Conservation (phyloP, 2,113 vertebrate species). For the Malurus alboscapulatus region DNA sequence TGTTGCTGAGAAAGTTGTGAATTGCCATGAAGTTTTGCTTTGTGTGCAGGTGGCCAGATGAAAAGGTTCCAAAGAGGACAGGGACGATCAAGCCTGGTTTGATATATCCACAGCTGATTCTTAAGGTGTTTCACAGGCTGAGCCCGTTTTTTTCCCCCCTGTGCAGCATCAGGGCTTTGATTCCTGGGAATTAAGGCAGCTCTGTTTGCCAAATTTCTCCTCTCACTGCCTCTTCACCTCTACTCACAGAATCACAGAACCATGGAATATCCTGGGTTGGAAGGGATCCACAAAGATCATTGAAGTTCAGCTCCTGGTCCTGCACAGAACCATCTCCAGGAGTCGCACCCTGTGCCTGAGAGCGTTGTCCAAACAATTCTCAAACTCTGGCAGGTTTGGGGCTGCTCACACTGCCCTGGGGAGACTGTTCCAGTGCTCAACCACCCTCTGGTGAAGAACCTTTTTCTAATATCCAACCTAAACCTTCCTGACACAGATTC, state of each 20-base stretch:
- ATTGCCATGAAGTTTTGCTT: neutral
- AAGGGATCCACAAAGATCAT: neutral
- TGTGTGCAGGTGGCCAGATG: neutral
- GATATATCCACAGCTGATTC: too few species aligned
- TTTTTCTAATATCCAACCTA: neutral
- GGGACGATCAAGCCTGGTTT: neutral
- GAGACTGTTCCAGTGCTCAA: neutral
- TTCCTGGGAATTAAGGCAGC: neutral
- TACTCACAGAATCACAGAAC: neutral
- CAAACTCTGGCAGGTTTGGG: neutral
- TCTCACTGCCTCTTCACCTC: neutral
- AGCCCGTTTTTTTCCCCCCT: neutral
- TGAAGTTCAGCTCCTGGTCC: accelerated
- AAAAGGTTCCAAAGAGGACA: neutral
- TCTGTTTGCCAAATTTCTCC: neutral
- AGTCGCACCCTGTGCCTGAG: neutral
- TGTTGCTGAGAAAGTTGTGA: neutral
- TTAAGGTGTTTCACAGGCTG: neutral
- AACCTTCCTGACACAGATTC: neutral
- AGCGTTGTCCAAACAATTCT: too few species aligned
- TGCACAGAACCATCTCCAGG: too few species aligned
- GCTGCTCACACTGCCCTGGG: neutral
- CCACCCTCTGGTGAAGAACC: neutral
- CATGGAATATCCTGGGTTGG: neutral
- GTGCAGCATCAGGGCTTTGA: neutral